phyloP scores from a whole-genome alignment of 2,888 invertebrate species.

The Pandemis corylana region DNA sequence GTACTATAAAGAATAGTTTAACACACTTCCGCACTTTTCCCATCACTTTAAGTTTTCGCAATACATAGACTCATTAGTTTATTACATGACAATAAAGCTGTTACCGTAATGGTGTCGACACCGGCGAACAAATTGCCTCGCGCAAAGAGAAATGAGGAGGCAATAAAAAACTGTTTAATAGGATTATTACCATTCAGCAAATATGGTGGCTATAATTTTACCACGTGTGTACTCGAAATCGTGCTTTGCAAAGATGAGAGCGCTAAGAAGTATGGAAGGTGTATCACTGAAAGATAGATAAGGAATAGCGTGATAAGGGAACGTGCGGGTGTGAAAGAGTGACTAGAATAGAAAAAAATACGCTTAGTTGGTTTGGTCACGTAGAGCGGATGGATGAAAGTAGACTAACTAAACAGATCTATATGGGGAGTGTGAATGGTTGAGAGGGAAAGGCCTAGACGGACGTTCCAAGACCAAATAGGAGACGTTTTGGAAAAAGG shows the following conservation, averaged over 20 bases:
- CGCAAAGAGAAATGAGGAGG: conserved; percentile 38
- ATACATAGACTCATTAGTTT: conserved; percentile 10
- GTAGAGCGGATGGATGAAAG: too few relatives aligned
- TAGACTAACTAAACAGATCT: too few relatives aligned
- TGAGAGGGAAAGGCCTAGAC: too few relatives aligned
- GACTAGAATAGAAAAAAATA: too few relatives aligned
- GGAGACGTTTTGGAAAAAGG: too few relatives aligned
- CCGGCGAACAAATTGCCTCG: conserved; percentile 33
- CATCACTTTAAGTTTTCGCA: conserved; percentile 3
- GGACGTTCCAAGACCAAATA: too few relatives aligned
- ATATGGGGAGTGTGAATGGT: too few relatives aligned
- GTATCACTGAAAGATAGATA: too few relatives aligned
- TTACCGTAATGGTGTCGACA: conserved; percentile 25
- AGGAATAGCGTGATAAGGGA: too few relatives aligned
- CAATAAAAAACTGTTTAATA: conserved; percentile 23
- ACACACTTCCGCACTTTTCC: background rate
- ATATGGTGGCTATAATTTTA: background rate
- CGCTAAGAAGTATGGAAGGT: too few relatives aligned
- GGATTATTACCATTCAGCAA: background rate
- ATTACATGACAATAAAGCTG: conserved; percentile 39
- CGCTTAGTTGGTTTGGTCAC: too few relatives aligned
- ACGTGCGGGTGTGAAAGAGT: too few relatives aligned
- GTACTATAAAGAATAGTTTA: background rate
- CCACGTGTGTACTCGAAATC: background rate
- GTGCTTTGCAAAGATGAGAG: background rate